A percentile compares a stretch with the other conserved stretches of the same genome.
Conservation (phyloP, 2,888 invertebrate species). For the Drosophila quasianomalipes region DNA sequence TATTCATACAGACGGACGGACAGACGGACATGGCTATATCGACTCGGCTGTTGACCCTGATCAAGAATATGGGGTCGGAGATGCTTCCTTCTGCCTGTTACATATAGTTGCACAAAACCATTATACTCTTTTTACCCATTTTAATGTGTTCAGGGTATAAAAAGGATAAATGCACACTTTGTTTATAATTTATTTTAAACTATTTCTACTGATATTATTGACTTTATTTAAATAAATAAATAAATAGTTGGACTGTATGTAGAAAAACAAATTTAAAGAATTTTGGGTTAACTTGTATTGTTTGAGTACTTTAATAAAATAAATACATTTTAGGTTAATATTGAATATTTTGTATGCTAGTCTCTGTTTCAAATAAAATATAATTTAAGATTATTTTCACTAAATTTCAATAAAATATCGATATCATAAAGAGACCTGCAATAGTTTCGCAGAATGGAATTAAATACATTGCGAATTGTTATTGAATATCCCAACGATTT, state of each 20-base stretch:
- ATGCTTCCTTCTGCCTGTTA: no score
- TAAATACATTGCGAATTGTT: not conserved
- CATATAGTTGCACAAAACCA: no score
- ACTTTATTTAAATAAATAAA: not conserved
- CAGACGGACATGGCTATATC: no score
- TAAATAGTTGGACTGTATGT: not conserved
- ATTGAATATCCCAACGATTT: slow-evolving; percentile 3
- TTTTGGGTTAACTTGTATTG: not conserved
- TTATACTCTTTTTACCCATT: no score
- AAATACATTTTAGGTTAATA: not conserved
- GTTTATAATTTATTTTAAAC: not conserved
- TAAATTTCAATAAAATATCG: not conserved
- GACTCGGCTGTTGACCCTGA: no score
- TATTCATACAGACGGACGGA: no score
- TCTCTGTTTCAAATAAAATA: not conserved
- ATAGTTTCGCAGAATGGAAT: not conserved
- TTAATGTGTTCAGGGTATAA: no score
- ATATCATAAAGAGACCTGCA: not conserved
- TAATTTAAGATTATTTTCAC: not conserved
- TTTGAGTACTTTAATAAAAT: not conserved
- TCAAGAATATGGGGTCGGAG: no score
- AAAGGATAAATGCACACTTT: no score
- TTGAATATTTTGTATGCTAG: not conserved
- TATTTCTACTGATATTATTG: not conserved
- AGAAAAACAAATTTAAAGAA: not conserved